Evolutionary conservation across 2,797 vertebrate genomes (phyloP).

Genomic region (Anomalospiza imberbis): DNA sequence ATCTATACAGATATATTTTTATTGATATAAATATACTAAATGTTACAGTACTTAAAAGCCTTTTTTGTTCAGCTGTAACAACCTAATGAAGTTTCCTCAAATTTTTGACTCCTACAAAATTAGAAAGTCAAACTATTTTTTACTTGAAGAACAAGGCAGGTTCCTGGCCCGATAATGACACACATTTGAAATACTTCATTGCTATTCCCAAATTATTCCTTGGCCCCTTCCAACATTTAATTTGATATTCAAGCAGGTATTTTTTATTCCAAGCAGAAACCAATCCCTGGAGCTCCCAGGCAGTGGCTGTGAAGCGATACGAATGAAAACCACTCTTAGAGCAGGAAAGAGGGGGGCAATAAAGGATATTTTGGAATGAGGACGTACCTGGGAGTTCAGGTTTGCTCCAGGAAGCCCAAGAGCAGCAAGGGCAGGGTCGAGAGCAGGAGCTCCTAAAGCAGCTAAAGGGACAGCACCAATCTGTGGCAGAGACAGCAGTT

Average conservation of each 20-base stretch:
- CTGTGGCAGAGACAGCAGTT: conserved; percentile 63
- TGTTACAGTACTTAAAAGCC: background rate
- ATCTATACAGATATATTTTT: background rate
- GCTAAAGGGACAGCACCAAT: conserved; percentile 91
- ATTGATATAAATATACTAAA: background rate
- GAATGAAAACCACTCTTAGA: background rate
- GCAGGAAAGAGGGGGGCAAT: background rate
- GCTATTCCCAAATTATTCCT: background rate
- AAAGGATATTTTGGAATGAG: background rate
- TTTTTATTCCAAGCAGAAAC: background rate
- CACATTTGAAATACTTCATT: background rate
- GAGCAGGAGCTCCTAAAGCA: conserved; percentile 88
- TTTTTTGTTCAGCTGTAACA: background rate
- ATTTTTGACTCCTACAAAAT: background rate
- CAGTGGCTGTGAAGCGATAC: background rate
- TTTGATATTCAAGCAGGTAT: background rate
- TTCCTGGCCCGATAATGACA: background rate
- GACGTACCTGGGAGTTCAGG: conserved; percentile 90
- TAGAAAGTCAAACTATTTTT: background rate
- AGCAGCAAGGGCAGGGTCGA: conserved; percentile 93
- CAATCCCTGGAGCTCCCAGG: background rate
- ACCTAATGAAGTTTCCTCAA: background rate
- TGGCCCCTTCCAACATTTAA: background rate
- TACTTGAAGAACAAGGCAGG: background rate
- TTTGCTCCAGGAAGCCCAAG: conserved; percentile 91